Evolutionary conservation across 2,113 vertebrate genomes (phyloP).

Genomic region (Probosciger aterrimus): DNA sequence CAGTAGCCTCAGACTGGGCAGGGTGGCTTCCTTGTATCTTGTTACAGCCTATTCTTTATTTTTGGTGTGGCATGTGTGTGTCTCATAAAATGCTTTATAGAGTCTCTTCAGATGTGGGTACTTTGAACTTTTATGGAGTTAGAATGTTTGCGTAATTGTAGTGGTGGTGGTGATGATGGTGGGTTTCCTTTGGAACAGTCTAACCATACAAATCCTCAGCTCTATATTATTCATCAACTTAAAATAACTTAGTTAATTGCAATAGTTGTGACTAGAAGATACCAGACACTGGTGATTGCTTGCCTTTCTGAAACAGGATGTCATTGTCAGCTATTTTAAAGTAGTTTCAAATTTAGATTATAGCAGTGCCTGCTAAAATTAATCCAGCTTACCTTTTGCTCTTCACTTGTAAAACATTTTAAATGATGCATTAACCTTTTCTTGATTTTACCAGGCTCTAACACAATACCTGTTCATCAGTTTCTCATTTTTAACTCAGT

Average conservation of each 20-base stretch:
- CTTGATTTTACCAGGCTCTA: neutral
- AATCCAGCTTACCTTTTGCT: neutral
- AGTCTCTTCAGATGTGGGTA: slow-evolving; percentile 27
- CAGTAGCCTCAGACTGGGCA: neutral
- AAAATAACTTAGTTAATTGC: neutral
- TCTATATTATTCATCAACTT: neutral
- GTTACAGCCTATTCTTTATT: slow-evolving; percentile 52
- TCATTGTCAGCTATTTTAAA: neutral
- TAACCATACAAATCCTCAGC: neutral
- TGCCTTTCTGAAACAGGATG: neutral
- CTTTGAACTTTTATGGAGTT: slow-evolving; percentile 49
- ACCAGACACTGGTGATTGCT: neutral
- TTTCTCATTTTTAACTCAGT: neutral
- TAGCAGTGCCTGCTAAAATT: neutral
- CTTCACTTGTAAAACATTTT: neutral
- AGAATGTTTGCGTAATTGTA: neutral
- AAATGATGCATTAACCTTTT: neutral
- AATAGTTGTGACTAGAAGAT: neutral
- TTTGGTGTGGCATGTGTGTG: slow-evolving; percentile 46
- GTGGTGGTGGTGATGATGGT: slow-evolving; percentile 6
- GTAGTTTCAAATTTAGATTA: neutral
- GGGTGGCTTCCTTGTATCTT: slow-evolving; percentile 51
- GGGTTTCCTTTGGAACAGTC: neutral
- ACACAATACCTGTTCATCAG: neutral
- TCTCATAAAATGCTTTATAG: slow-evolving; percentile 38